A percentile compares a stretch with the other conserved stretches of the same genome.
Evolutionary conservation across 2,113 vertebrate genomes (phyloP).

Genomic region (Mustelus asterias): DNA sequence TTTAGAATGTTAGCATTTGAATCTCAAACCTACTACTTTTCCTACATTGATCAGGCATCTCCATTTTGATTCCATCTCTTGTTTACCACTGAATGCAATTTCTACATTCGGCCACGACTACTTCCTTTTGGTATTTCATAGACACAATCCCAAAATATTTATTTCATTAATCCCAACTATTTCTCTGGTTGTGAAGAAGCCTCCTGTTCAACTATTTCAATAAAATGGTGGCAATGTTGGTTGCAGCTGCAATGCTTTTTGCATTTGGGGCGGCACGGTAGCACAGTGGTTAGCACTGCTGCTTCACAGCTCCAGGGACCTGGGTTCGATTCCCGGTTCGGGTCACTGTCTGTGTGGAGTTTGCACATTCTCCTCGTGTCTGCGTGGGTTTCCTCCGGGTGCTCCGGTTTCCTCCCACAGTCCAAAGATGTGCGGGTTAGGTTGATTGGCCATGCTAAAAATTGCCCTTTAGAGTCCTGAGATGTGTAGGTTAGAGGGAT

Average conservation of each 20-base stretch:
- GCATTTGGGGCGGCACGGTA: no score
- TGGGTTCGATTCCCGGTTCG: no score
- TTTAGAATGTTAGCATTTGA: background rate
- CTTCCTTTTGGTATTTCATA: background rate
- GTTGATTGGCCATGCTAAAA: no score
- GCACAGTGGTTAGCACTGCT: no score
- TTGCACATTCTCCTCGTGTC: no score
- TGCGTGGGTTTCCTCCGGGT: no score
- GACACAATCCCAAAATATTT: background rate
- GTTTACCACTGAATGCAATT: background rate
- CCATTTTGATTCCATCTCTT: background rate
- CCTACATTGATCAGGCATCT: background rate
- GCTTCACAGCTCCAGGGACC: no score
- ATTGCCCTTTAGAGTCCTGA: no score
- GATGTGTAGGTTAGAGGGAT: no score
- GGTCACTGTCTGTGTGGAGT: no score
- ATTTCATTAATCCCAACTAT: background rate
- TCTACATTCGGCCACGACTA: background rate
- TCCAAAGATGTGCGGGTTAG: no score
- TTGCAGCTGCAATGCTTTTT: background rate
- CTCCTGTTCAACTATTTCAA: background rate
- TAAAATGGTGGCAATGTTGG: background rate
- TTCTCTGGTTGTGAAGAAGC: background rate
- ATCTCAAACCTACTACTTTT: background rate
- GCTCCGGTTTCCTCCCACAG: no score